Conservation (phyloP, 2,797 vertebrate genomes). For the Anomalospiza imberbis region DNA sequence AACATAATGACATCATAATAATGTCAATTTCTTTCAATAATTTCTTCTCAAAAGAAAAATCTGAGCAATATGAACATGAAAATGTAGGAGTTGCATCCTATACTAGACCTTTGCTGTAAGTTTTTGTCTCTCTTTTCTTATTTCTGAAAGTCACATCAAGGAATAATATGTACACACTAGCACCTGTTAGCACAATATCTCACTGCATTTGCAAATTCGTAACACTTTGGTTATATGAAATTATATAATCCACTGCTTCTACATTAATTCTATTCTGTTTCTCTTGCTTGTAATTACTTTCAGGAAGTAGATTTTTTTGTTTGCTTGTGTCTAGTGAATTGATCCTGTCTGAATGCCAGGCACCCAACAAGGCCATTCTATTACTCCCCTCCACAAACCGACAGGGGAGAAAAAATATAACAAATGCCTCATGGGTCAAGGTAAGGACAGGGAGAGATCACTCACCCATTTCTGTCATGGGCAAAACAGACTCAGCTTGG, state of each 20-base stretch:
- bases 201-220: not conserved
- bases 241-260: not conserved
- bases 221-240: not conserved
- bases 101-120: not conserved
- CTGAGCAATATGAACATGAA: not conserved
- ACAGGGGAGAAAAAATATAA: not conserved
- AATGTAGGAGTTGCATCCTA: rapidly evolving
- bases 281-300: not conserved
- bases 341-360: not conserved
- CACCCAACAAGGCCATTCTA: not conserved
- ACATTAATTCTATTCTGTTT: not conserved
- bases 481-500: not conserved
- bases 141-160: not conserved
- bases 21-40: too few species aligned
- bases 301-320: not conserved
- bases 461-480: too few species aligned
- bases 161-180: not conserved
- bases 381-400: not conserved
- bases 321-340: not conserved
- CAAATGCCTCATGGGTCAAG: not conserved
- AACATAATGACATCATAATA: too few species aligned
- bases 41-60: not conserved
- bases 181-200: not conserved
- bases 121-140: not conserved
- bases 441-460: not conserved